Conservation (phyloP, 2,888 invertebrate species). For the Tipula lateralis region DNA sequence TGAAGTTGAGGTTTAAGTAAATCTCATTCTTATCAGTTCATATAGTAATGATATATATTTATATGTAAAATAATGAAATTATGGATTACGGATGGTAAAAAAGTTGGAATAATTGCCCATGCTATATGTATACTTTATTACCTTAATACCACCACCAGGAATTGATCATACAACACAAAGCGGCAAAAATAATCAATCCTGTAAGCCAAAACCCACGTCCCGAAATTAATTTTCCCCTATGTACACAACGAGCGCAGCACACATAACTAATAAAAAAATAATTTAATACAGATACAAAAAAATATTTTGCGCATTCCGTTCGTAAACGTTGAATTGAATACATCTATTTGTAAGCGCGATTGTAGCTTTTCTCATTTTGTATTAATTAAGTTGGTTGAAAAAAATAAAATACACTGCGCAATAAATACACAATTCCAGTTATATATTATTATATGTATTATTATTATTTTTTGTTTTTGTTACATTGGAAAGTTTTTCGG, state of each 20-base stretch:
- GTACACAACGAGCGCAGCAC: background rate
- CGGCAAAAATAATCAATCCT: background rate
- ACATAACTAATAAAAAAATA: background rate
- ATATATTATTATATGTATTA: background rate
- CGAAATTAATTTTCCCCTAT: background rate
- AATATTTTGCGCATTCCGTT: background rate
- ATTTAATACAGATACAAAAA: background rate
- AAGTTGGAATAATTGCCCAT: no score
- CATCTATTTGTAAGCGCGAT: background rate
- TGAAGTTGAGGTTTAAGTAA: no score
- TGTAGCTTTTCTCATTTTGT: background rate
- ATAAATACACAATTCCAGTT: constrained; percentile 5
- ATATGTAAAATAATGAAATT: no score
- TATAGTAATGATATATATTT: no score
- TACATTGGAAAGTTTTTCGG: background rate
- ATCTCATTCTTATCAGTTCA: no score
- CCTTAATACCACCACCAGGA: background rate
- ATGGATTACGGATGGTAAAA: no score
- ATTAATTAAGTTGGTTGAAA: background rate
- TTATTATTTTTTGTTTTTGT: background rate
- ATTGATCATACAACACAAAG: background rate
- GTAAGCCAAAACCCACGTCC: background rate
- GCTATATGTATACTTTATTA: no score
- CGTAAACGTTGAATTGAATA: background rate
- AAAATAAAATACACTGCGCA: background rate